Percentiles rank a stretch among this genome's conserved stretches.
Conservation (phyloP, 2,888 invertebrate species). For the Polietes domitor region DNA sequence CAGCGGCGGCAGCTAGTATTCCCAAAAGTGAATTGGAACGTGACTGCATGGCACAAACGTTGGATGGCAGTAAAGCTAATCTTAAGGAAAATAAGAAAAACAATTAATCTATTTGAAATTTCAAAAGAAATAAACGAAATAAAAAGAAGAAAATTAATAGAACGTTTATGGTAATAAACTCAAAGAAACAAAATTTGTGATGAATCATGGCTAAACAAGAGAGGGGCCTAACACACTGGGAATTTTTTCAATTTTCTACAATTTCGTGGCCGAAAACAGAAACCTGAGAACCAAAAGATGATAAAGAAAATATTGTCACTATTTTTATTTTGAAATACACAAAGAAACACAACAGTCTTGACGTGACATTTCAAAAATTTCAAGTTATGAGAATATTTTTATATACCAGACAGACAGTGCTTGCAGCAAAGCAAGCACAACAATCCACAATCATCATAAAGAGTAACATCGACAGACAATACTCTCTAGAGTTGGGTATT, state of each 20-base stretch:
- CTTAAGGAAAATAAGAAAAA: constrained; percentile 48
- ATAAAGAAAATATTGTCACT: constrained; percentile 26
- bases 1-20: constrained; percentile 48
- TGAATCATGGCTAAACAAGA: constrained; percentile 54
- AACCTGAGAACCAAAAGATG: background rate
- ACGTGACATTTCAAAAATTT: constrained; percentile 30
- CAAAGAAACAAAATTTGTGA: constrained; percentile 31
- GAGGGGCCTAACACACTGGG: constrained; percentile 35
- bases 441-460: background rate
- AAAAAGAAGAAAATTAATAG: constrained; percentile 45
- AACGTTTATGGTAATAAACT: constrained; percentile 48
- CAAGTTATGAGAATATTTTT: constrained; percentile 14
- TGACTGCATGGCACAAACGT: constrained; percentile 69
- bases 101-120: constrained; percentile 43
- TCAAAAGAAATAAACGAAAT: constrained; percentile 8
- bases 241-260: constrained; percentile 12
- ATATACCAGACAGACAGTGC: background rate
- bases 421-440: background rate
- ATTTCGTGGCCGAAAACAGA: constrained; percentile 5
- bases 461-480: background rate
- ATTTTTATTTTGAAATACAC: constrained; percentile 1
- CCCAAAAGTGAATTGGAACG: constrained; percentile 71
- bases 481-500: too few species aligned
- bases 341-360: constrained; percentile 17
- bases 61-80: constrained; percentile 67